Base-by-base conservation (phyloP, 2,888 invertebrate genomes). In the Epinotia nisella region DNA sequence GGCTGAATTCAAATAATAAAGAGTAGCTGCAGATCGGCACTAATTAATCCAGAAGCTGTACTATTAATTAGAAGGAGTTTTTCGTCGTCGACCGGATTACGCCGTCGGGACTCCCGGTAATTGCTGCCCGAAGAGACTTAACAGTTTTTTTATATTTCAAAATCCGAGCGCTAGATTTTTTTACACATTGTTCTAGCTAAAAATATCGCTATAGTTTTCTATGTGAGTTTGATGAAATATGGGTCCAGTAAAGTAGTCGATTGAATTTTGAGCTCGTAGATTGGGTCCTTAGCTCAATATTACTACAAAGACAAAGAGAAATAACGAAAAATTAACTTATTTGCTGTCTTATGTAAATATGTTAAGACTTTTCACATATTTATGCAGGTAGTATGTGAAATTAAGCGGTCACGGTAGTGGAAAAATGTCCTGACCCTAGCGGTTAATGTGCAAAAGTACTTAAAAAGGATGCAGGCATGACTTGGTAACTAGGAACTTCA, bases 1-100 rank as follows among this genome's bases (percentile, higher is more conserved):
- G 29, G 51, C 58, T 64, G 83, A 85, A 83, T 83, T 81, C 79
- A 84, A 85, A 87, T 85, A 85, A 85, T 81, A 66, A 81, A 82
- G 78, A 81, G 78, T 73, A 76, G 78, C 55, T 61, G 21, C 66
- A 85, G 84, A 88, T 85, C 86, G 80, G 80, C 82, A 82, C 87
- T 90, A 91, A 91, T 91, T 87, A 91, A 90, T 88, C 89, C 85
- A 81, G 84, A 82, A 84, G 86, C 87, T 87, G 86, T 84, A 87
- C 88, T 91, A 90, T 92, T 91, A 90, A 92, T 91, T 90, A 90
- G 85, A 80, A 56, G 75, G 87, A 87, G 87, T 89, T 92, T 91
- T 91, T 90, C 88, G 87, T 83, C 87, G 84, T 86, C 86, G 82
- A 77, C 80, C 78, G 87, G 87, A 89, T 89, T 89, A 90, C 80